Evolutionary conservation across 2,888 invertebrate species (phyloP).

Genomic region (Netelia inedita): DNA sequence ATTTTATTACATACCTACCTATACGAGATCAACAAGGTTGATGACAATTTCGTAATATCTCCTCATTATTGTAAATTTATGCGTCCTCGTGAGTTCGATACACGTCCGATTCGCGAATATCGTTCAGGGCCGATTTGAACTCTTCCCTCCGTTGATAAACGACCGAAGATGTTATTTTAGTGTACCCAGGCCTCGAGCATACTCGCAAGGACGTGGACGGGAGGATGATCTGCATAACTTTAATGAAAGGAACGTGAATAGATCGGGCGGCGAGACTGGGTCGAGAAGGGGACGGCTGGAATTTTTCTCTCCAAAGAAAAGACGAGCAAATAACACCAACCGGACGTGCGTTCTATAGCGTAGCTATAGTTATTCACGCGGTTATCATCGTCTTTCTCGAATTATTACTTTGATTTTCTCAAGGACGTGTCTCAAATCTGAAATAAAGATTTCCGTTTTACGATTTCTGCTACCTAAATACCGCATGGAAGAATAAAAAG

Average conservation of each 20-base stretch:
- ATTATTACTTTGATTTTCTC: neutral
- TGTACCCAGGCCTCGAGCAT: neutral
- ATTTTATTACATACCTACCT: neutral
- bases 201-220: slow-evolving; percentile 27
- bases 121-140: slow-evolving; percentile 31
- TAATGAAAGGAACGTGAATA: neutral
- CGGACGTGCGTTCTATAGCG: neutral
- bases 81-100: neutral
- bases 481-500: neutral
- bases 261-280: neutral
- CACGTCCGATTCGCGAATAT: neutral
- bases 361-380: neutral
- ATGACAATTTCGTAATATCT: neutral
- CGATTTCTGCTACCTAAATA: neutral
- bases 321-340: slow-evolving; percentile 26
- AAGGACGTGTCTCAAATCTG: slow-evolving; percentile 22
- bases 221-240: neutral
- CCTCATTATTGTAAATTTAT: neutral
- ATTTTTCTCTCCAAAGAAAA: slow-evolving; percentile 33
- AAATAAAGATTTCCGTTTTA: neutral
- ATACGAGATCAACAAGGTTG: neutral
- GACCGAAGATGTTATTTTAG: slow-evolving; percentile 15
- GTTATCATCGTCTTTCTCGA: neutral
- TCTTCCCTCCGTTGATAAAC: slow-evolving; percentile 40
- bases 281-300: neutral